These are phyloP conservation scores for Glyphotaelius pellucidus DNA, from an alignment of 2,888 invertebrate genomes.

Conservation along the genomic window DNA sequence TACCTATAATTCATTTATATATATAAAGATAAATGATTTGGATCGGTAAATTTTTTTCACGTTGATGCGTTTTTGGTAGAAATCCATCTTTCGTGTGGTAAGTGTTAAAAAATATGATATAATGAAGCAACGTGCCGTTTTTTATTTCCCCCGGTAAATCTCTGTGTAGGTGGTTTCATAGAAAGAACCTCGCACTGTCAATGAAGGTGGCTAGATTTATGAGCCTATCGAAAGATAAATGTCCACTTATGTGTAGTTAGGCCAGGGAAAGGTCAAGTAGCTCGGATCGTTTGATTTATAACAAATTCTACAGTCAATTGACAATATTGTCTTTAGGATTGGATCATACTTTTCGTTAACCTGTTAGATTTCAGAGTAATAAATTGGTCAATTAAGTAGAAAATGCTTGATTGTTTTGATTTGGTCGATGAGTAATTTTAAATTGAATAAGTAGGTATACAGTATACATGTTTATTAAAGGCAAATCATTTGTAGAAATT, in stretches of 20 bases:
- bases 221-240: neutral
- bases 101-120: neutral
- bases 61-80: neutral
- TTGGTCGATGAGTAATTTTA: no score
- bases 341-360: neutral
- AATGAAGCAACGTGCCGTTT: neutral
- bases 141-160: neutral
- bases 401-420: neutral
- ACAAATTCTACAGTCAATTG: neutral
- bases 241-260: slow-evolving; percentile 2
- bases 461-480: no score
- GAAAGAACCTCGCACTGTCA: neutral
- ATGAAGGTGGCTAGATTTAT: neutral
- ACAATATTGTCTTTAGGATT: neutral
- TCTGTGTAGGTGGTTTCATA: neutral
- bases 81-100: neutral
- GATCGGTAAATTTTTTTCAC: no score
- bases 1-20: no score
- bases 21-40: no score
- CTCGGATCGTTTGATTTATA: neutral
- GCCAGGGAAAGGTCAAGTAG: neutral
- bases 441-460: no score
- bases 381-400: neutral
- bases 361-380: neutral
- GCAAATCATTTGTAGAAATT: no score